Conservation (phyloP, 1,140 invertebrate species). For the Gryllus bimaculatus region DNA sequence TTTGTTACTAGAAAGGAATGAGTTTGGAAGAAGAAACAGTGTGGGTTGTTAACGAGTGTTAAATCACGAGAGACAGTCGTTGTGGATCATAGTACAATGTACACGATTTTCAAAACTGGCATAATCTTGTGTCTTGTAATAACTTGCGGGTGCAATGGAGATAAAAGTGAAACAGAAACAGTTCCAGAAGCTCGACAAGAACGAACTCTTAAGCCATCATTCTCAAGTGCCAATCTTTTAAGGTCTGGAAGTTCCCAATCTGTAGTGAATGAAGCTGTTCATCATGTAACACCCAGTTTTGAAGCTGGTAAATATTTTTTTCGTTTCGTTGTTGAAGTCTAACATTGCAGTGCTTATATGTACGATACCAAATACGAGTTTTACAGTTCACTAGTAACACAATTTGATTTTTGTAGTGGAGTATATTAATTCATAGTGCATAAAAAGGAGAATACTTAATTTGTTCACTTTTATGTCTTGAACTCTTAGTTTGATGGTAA, state of each 20-base stretch:
- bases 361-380: neutral
- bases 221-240: constrained; percentile 11
- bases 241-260: constrained; percentile 1
- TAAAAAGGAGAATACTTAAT: neutral
- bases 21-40: neutral
- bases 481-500: neutral
- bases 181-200: constrained; percentile 11
- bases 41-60: neutral
- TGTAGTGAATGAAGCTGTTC: neutral
- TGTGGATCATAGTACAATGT: constrained; percentile 13
- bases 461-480: neutral
- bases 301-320: constrained; percentile 7
- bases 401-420: neutral
- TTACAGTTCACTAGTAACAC: neutral
- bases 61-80: neutral
- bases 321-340: neutral
- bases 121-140: constrained; percentile 16
- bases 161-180: constrained; percentile 13
- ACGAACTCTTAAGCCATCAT: neutral
- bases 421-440: neutral
- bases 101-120: constrained; percentile 12
- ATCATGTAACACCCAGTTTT: constrained; percentile 7
- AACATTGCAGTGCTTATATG: neutral
- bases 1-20: constrained; percentile 7
- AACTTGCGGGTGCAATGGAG: constrained; percentile 13